Evolutionary conservation across 30 jellyfish, hydroid and myxozoan species (phyloP).

Genomic region (Cassiopea andromeda): DNA sequence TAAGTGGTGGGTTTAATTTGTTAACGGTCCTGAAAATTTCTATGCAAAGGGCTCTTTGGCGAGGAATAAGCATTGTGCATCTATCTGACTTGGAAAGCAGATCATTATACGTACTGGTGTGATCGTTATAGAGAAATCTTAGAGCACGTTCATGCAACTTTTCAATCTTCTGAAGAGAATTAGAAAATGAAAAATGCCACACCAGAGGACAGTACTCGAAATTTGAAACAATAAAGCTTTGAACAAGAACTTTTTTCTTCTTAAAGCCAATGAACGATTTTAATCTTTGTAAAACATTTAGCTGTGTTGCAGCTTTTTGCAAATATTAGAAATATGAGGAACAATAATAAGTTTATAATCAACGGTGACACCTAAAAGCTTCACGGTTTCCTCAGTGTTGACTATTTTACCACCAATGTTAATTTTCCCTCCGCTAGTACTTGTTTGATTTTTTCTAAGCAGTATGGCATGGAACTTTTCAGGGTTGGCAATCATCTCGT

Average conservation of each 20-base stretch:
- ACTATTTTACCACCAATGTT: background rate
- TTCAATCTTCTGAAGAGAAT: slow-evolving; percentile 24
- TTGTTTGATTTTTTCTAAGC: background rate
- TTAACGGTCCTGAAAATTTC: slow-evolving; percentile 3
- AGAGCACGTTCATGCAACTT: slow-evolving; percentile 33
- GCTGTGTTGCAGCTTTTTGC: background rate
- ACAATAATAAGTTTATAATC: background rate
- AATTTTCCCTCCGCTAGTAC: background rate
- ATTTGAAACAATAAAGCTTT: background rate
- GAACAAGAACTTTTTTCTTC: background rate
- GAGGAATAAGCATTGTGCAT: background rate
- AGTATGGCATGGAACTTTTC: background rate
- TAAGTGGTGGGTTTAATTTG: background rate
- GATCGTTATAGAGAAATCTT: slow-evolving; percentile 27
- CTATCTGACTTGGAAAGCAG: background rate
- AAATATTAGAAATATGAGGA: background rate
- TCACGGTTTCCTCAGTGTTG: background rate
- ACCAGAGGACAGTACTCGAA: slow-evolving; percentile 29
- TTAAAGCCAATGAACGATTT: background rate
- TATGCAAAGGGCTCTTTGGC: slow-evolving; percentile 13
- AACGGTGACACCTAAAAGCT: background rate
- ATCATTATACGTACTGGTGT: slow-evolving; percentile 5
- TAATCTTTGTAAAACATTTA: background rate
- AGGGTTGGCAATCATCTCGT: background rate
- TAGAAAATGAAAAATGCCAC: slow-evolving; percentile 34